Evolutionary conservation across 2,888 invertebrate species (phyloP).

Genomic region (Hemistola chrysoprasaria): DNA sequence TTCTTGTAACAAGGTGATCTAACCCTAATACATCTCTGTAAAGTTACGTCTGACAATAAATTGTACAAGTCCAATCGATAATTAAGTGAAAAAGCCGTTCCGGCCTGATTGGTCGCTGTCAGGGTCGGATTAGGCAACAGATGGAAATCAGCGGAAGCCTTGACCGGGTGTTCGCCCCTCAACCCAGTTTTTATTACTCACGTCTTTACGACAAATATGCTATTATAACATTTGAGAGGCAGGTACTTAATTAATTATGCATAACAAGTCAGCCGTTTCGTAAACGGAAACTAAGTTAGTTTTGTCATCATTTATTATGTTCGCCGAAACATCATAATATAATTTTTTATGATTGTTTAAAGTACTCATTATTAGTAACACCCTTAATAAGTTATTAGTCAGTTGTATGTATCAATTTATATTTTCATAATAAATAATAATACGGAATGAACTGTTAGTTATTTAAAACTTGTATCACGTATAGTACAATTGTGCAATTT

Average conservation of each 20-base stretch:
- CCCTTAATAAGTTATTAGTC: too few relatives aligned
- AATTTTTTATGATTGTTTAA: too few relatives aligned
- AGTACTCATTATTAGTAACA: neutral
- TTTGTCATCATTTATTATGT: constrained; percentile 6
- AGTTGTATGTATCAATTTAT: too few relatives aligned
- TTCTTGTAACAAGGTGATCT: constrained; percentile 18
- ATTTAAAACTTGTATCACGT: too few relatives aligned
- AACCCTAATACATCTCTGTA: constrained; percentile 24
- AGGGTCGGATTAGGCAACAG: constrained; percentile 75
- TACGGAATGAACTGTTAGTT: too few relatives aligned
- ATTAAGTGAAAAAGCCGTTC: constrained; percentile 72
- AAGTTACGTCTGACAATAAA: constrained; percentile 28
- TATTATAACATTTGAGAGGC: constrained; percentile 20
- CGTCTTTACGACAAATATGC: constrained; percentile 37
- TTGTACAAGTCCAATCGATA: constrained; percentile 55
- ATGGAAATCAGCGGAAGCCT: constrained; percentile 67
- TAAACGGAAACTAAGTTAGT: constrained; percentile 26
- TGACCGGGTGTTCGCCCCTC: constrained; percentile 69
- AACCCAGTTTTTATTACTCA: constrained; percentile 55
- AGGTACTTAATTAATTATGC: constrained; percentile 15
- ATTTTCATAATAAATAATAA: too few relatives aligned
- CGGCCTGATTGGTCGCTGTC: constrained; percentile 74
- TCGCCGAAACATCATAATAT: neutral
- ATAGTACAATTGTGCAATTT: too few relatives aligned
- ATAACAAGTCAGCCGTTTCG: constrained; percentile 25